phyloP scores from a whole-genome alignment of 2,113 vertebrate genomes.

The Genyomyrus donnyi region DNA sequence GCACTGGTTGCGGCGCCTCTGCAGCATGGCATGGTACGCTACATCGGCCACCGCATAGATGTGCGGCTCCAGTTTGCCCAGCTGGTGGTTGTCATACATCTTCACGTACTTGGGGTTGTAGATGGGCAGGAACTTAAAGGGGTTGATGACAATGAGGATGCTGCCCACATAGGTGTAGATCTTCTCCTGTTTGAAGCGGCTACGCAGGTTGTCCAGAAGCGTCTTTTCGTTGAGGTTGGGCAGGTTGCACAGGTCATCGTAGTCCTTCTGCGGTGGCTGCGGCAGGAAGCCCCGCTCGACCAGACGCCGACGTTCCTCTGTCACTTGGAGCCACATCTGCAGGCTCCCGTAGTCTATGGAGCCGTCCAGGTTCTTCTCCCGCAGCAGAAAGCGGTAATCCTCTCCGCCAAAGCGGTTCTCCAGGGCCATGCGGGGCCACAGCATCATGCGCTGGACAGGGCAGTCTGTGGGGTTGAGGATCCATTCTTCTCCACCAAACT shows the following conservation, averaged over 20 bases:
- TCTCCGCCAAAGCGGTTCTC: constrained; percentile 85
- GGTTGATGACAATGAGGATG: constrained; percentile 96
- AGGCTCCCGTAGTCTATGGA: constrained; percentile 95
- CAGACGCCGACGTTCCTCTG: constrained; percentile 85
- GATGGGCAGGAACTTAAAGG: constrained; percentile 96
- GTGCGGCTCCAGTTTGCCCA: constrained; percentile 91
- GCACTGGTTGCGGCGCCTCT: constrained; percentile 87
- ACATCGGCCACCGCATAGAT: constrained; percentile 96
- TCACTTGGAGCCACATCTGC: constrained; percentile 91
- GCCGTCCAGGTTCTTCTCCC: constrained; percentile 93
- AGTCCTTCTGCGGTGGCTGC: constrained; percentile 81
- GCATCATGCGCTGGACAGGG: constrained; percentile 95
- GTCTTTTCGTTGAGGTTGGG: constrained; percentile 90
- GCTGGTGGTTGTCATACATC: constrained; percentile 94
- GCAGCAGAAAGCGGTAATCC: constrained; percentile 90
- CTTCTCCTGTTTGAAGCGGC: constrained; percentile 90
- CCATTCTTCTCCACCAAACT: constrained; percentile 98
- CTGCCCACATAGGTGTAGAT: constrained; percentile 97
- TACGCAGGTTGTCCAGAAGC: constrained; percentile 89
- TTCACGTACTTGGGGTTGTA: constrained; percentile 99
- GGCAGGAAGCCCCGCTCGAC: constrained; percentile 88
- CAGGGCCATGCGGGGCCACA: constrained; percentile 91
- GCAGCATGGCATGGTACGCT: constrained; percentile 94
- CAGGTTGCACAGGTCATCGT: constrained; percentile 83
- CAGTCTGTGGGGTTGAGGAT: constrained; percentile 95